Evolutionary conservation across 2,113 vertebrate species (phyloP), one percentile per base, ranked within the genome.

Genomic region (Forbesichthys agassizii): DNA sequence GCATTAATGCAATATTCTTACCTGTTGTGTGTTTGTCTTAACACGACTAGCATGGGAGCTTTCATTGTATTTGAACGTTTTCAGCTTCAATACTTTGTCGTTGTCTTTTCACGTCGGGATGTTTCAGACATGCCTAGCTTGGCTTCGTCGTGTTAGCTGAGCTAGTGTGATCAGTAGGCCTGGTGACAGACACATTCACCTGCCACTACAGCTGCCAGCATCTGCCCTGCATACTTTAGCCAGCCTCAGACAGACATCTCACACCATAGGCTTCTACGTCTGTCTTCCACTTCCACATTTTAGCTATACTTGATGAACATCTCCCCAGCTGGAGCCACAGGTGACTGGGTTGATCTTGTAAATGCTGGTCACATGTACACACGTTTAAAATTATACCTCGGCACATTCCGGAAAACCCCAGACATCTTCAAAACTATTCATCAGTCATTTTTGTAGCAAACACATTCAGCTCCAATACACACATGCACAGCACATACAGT

Each of bases 121-220:
- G 33, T 48, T 75, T 75, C 48, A 74, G 36, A 74, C 74, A 81
- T 86, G 77, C 77, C 74, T 81, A 65, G 62, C 64, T 51, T 5
- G 66, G 51, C 66, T 73, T 64, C 77, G 64, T 66, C 73, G 73
- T 68, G 62, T 80, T 84, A 62, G 76, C 71, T 69, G 64, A 9
- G 60, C 68, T 49, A 57, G 83, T 86, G 69, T 83, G 83, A 86
- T 88, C 82, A 78, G 73, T 68, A 73, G 57, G 16, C 54, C 69
- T 61, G 82, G 61, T 86, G 88, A 91, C 71, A 90, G 89, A 88
- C 46, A 80, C 71, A 49, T 83, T 85, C 81, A 88, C 88, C 88
- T 89, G 87, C 80, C 65, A 70, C 49, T 84, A 86, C 85, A 75
- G 54, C 84, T 79, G 63, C 71, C 65, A 61, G 81, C 83, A 84